Evolutionary conservation across 2,888 invertebrate species (phyloP).

Genomic region (Venusia cambrica): DNA sequence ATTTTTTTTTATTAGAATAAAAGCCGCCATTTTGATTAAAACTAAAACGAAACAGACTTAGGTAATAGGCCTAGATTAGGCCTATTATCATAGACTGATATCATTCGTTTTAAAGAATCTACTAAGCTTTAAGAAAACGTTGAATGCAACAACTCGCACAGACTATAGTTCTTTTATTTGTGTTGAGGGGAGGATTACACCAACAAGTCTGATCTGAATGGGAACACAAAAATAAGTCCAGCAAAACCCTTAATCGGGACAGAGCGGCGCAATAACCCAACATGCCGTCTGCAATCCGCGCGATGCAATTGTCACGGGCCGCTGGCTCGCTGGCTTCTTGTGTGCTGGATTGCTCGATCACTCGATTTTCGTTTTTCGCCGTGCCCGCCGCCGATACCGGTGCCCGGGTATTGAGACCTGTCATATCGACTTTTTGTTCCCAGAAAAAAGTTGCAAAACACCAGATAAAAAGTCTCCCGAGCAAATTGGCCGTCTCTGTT

Average conservation of each 20-base stretch:
- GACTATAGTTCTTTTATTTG: constrained; percentile 2
- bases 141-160: too few relatives aligned
- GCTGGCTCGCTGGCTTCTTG: constrained; percentile 60
- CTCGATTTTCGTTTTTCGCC: constrained; percentile 70
- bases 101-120: too few relatives aligned
- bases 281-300: constrained; percentile 65
- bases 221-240: constrained; percentile 45
- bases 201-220: constrained; percentile 18
- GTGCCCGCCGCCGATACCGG: constrained; percentile 61
- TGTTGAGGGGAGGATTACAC: not conserved
- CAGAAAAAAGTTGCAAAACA: constrained; percentile 60
- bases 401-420: constrained; percentile 57
- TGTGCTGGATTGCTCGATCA: constrained; percentile 73
- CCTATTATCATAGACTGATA: too few relatives aligned
- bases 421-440: constrained; percentile 78
- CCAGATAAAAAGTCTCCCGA: constrained; percentile 71
- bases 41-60: too few relatives aligned
- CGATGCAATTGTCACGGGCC: constrained; percentile 76
- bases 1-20: too few relatives aligned
- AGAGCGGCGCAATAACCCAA: constrained; percentile 68
- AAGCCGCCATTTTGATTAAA: too few relatives aligned
- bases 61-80: too few relatives aligned
- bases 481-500: constrained; percentile 80
- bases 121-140: too few relatives aligned
- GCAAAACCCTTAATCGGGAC: constrained; percentile 61